These are phyloP conservation scores for Podabrus alpinus DNA, from an alignment of 2,888 invertebrate species.

Conservation along the genomic window DNA sequence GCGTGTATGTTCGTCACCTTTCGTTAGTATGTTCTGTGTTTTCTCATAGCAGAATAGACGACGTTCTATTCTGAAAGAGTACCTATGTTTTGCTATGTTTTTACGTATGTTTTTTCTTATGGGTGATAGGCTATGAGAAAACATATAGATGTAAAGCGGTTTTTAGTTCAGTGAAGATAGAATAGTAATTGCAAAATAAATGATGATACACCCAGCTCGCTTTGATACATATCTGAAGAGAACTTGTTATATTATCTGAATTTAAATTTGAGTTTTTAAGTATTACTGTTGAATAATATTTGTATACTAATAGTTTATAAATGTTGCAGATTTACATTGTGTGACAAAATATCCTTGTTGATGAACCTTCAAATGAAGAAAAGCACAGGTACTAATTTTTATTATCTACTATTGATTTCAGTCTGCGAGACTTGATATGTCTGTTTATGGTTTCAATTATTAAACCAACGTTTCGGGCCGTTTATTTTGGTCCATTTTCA, in stretches of 20 bases:
- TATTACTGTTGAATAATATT: neutral
- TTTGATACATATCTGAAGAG: slow-evolving; percentile 20
- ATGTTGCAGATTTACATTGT: neutral
- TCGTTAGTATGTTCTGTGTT: too few relatives aligned
- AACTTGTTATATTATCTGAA: slow-evolving; percentile 47
- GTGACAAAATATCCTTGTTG: neutral
- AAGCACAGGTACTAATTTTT: neutral
- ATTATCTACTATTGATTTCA: neutral
- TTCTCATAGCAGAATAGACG: too few relatives aligned
- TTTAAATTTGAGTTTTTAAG: neutral
- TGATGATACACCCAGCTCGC: neutral
- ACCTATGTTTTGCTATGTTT: too few relatives aligned
- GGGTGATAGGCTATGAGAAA: too few relatives aligned
- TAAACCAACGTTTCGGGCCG: too few relatives aligned
- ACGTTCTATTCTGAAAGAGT: too few relatives aligned
- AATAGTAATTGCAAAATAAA: neutral
- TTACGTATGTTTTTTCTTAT: too few relatives aligned
- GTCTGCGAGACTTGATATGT: too few relatives aligned
- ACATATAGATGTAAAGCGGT: too few relatives aligned
- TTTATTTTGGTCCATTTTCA: too few relatives aligned
- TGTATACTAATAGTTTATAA: neutral
- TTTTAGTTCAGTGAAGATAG: neutral
- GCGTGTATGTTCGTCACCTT: too few relatives aligned
- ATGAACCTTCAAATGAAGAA: neutral
- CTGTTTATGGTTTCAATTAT: too few relatives aligned